Conservation (phyloP, 1,140 invertebrate species). For the Muscidifurax raptorellus region DNA sequence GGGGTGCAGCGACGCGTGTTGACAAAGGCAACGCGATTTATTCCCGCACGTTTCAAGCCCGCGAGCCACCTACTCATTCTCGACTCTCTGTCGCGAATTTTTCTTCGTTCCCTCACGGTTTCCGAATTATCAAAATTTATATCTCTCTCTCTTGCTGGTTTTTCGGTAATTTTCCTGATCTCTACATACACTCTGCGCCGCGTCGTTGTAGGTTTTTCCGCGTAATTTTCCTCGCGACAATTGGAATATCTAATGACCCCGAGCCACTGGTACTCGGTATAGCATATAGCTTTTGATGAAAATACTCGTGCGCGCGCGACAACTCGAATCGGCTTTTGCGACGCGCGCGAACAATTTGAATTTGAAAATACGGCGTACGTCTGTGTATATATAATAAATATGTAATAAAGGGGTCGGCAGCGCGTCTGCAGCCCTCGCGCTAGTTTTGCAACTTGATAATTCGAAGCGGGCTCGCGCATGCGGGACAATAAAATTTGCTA, state of each 20-base stretch:
- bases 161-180: constrained; percentile 44
- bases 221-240: neutral
- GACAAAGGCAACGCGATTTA: constrained; percentile 74
- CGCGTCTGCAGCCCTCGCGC: constrained; percentile 8
- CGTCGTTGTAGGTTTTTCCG: too few species aligned
- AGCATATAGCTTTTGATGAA: neutral
- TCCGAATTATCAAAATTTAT: constrained; percentile 74
- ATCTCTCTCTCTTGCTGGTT: constrained; percentile 51
- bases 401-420: neutral
- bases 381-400: neutral
- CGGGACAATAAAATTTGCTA: constrained; percentile 50
- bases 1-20: constrained; percentile 56
- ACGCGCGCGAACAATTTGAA: constrained; percentile 54
- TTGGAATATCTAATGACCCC: neutral
- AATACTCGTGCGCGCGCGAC: neutral
- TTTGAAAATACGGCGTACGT: constrained; percentile 49
- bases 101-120: constrained; percentile 73
- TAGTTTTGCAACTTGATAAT: constrained; percentile 50
- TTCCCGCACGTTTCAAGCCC: constrained; percentile 72
- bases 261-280: too few species aligned
- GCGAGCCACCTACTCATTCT: constrained; percentile 52
- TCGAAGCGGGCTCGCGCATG: constrained; percentile 3
- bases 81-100: constrained; percentile 65
- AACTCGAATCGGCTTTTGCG: constrained; percentile 20
- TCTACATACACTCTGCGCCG: too few species aligned